Evolutionary conservation across 2,797 vertebrate genomes (phyloP), one percentile per base, ranked within the genome.

Genomic region (Megalops cyprinoides): DNA sequence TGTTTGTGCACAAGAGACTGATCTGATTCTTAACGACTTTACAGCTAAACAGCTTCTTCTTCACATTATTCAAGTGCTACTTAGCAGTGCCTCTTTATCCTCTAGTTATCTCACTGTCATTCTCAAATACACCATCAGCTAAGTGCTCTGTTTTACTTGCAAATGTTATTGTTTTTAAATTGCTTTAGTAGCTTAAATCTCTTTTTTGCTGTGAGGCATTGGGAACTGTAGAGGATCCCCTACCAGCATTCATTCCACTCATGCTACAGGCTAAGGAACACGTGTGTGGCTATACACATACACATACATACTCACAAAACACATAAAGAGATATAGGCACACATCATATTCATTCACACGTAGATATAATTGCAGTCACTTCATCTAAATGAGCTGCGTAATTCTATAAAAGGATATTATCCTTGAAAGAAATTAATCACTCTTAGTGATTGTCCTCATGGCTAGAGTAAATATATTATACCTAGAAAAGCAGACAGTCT

Each of bases 381-480:
- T 74, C 49, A n/a, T 67, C 56, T 60, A 20, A 82, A 84, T 78
- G 84, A 82, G 82, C 87, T 82, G 79, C 84, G 84, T 88, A 82
- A 88, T 90, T 86, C 80, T 80, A 58, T 84, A 80, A 82, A 85
- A 88, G 82, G 78, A 82, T 79, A 88, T 87, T 87, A 86, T 89
- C 82, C 81, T 87, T 80, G 78, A 88, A 85, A 74, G 86, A 83
- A 84, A 90, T 91, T 91, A 89, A 86, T 90, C 85, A 81, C 81
- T 79, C 82, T 58, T 78, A 86, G 69, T 77, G 86, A 90, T 83
- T 88, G 84, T 67, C 82, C 75, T 85, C 85, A 89, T 81, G 88
- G 84, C 89, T 86, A 78, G 62, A 86, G 83, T 89, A 91, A 89
- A 91, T 85, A 87, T 82, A 82, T 84, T 88, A 88, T 88, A 82